phyloP scores from a whole-genome alignment of 1,140 invertebrate species.

The Hyposmocoma kahamanoa region DNA sequence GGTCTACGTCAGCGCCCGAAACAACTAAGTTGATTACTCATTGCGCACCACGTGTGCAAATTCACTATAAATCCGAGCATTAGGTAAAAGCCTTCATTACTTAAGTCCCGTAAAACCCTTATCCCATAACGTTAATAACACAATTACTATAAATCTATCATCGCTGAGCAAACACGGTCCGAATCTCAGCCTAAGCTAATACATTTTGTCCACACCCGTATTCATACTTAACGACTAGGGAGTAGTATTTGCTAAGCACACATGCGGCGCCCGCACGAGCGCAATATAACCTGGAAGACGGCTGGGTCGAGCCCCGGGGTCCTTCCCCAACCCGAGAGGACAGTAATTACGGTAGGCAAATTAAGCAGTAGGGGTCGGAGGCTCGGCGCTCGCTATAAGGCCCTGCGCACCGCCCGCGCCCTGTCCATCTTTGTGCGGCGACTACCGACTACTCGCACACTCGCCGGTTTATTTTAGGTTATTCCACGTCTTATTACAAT shows the following conservation, averaged over 20 bases:
- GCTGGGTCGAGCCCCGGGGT: constrained; percentile 57
- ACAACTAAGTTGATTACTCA: constrained; percentile 29
- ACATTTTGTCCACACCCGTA: constrained; percentile 72
- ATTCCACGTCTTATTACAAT: constrained; percentile 71
- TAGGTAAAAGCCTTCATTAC: constrained; percentile 67
- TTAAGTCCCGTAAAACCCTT: constrained; percentile 72
- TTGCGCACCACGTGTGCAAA: constrained; percentile 48
- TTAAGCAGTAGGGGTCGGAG: constrained; percentile 70
- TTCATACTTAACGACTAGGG: constrained; percentile 69
- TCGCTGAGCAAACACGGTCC: constrained; percentile 68
- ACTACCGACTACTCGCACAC: too few relatives aligned
- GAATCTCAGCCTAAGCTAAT: constrained; percentile 73
- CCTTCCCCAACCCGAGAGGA: constrained; percentile 63
- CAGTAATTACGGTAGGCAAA: constrained; percentile 75
- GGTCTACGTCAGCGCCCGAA: constrained; percentile 6
- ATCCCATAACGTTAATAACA: constrained; percentile 73
- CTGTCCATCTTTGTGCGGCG: constrained; percentile 66
- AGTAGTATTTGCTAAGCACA: constrained; percentile 68
- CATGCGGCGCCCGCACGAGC: constrained; percentile 62
- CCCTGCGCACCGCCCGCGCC: constrained; percentile 27
- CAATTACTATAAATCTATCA: constrained; percentile 74
- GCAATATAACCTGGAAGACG: constrained; percentile 70
- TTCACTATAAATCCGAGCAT: constrained; percentile 64
- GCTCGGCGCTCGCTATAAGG: too few relatives aligned
- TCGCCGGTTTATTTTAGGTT: constrained; percentile 70